These are phyloP conservation scores for Chauna torquata DNA, from an alignment of 2,113 vertebrate species.

Conservation along the genomic window DNA sequence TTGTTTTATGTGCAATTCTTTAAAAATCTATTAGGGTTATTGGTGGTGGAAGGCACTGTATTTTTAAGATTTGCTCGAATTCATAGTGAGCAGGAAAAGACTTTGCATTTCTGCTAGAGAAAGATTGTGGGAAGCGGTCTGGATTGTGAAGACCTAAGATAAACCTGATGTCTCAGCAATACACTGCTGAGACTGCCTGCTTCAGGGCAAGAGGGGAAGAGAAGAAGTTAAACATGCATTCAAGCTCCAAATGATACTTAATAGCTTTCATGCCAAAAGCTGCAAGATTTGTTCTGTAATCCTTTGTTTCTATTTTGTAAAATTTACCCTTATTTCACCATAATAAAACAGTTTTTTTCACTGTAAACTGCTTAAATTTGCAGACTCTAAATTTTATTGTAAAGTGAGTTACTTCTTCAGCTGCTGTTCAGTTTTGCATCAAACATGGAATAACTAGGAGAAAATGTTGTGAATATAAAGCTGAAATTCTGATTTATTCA, in stretches of 20 bases:
- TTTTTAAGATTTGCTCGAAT: neutral
- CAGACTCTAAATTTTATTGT: constrained; percentile 37
- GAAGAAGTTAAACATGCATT: constrained; percentile 7
- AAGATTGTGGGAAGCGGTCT: neutral
- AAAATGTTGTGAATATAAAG: constrained; percentile 60
- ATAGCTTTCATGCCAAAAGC: constrained; percentile 13
- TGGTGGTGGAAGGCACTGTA: neutral
- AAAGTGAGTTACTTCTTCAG: constrained; percentile 68
- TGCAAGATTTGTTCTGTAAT: neutral
- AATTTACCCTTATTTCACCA: neutral
- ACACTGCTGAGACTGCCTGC: neutral
- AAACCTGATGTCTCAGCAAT: constrained; percentile 9
- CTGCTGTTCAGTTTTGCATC: constrained; percentile 40
- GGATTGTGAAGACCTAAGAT: constrained; percentile 12
- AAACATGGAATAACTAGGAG: constrained; percentile 50
- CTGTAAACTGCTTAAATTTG: constrained; percentile 55
- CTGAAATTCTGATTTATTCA: constrained; percentile 73
- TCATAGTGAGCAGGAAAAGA: neutral
- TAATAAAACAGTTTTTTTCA: constrained; percentile 27
- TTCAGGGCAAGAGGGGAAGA: neutral
- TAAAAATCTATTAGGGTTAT: neutral
- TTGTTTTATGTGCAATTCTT: neutral
- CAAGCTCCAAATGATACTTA: neutral
- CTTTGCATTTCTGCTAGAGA: neutral
- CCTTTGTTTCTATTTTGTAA: constrained; percentile 40